Conservation (phyloP, 2,888 invertebrate genomes). For the Coenonympha arcania region DNA sequence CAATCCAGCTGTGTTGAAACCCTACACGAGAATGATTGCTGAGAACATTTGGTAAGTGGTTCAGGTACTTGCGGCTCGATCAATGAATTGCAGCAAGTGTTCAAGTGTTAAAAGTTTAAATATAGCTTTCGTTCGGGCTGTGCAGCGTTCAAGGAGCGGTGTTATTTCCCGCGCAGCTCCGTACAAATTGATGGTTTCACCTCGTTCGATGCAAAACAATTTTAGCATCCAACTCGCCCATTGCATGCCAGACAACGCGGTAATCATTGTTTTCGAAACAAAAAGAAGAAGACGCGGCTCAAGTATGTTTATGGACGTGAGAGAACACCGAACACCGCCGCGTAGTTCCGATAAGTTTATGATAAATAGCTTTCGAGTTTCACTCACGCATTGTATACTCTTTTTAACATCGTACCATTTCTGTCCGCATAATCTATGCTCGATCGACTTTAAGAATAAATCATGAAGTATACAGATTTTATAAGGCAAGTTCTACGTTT, state of each 20-base stretch:
- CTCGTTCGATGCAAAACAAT: conserved; percentile 67
- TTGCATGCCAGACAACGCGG: conserved; percentile 55
- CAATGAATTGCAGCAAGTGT: conserved; percentile 9
- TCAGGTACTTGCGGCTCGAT: neutral
- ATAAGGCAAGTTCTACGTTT: conserved; percentile 9
- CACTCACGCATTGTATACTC: conserved; percentile 43
- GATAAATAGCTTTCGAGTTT: conserved; percentile 68
- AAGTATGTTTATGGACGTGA: conserved; percentile 59
- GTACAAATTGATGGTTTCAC: conserved; percentile 68
- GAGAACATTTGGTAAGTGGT: conserved; percentile 2
- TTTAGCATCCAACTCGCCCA: conserved; percentile 62
- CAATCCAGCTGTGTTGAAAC: neutral
- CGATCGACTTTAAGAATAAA: conserved; percentile 9
- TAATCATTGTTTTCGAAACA: conserved; percentile 67
- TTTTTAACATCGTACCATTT: conserved; percentile 29
- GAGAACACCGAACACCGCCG: conserved; percentile 58
- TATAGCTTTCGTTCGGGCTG: conserved; percentile 11
- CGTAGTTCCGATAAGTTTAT: conserved; percentile 67
- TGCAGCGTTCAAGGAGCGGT: conserved; percentile 12
- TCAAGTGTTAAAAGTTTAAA: conserved; percentile 19
- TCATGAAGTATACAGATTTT: conserved; percentile 2
- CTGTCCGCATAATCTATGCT: conserved; percentile 22
- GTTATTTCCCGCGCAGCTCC: conserved; percentile 21
- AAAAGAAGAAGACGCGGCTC: conserved; percentile 58
- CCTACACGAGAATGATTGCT: neutral